phyloP scores from a whole-genome alignment of 2,113 vertebrate species.

The Malaclemys terrapin region DNA sequence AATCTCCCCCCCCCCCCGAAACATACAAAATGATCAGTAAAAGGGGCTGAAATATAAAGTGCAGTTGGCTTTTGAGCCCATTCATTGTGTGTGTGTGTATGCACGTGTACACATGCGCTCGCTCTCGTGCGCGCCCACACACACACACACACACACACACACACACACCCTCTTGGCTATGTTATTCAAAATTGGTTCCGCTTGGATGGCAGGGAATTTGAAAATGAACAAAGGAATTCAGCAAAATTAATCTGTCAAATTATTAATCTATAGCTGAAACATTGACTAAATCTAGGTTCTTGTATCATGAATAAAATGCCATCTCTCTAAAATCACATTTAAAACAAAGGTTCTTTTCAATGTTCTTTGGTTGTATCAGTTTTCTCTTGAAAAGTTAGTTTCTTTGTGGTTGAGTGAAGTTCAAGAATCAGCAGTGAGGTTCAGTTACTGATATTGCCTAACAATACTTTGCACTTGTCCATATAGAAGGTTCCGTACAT shows the following conservation, averaged over 20 bases:
- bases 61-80: background rate
- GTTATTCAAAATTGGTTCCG: background rate
- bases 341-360: background rate
- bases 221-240: background rate
- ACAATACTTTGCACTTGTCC: background rate
- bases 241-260: background rate
- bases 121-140: too few species aligned
- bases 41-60: fast-evolving
- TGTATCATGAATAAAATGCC: background rate
- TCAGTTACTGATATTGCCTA: background rate
- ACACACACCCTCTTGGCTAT: background rate
- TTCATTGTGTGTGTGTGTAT: background rate
- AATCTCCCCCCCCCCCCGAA: too few species aligned
- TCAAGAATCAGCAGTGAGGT: background rate
- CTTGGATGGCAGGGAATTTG: background rate
- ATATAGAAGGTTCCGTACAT: background rate
- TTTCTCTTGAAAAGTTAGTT: background rate
- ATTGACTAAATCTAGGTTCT: background rate
- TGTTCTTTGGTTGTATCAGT: background rate
- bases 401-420: background rate
- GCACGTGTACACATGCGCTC: too few species aligned
- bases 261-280: background rate
- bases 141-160: too few species aligned
- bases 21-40: background rate
- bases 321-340: background rate